phyloP scores from a whole-genome alignment of 2,113 vertebrate genomes.

The Trichechus manatus region DNA sequence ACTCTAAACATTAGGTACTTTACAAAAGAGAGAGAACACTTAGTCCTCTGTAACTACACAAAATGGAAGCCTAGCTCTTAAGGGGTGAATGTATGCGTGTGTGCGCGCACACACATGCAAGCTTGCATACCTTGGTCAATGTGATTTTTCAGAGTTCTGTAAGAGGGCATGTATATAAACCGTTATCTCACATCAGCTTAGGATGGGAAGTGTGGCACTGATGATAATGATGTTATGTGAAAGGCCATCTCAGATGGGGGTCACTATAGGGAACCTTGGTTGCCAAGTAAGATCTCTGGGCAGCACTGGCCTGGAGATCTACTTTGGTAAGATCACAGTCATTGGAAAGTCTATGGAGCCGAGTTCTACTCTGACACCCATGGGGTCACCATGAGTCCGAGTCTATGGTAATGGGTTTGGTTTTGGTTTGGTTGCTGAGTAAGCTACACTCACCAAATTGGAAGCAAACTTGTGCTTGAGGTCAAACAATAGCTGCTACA shows the following conservation, averaged over 20 bases:
- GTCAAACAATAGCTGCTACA: neutral
- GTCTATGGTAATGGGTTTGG: neutral
- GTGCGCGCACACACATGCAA: fast-evolving
- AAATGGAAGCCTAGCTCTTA: neutral
- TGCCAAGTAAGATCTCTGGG: neutral
- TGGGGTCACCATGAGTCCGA: neutral
- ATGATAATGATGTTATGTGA: neutral
- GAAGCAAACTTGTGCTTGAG: neutral
- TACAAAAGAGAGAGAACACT: neutral
- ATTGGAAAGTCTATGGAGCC: neutral
- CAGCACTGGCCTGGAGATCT: neutral
- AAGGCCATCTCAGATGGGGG: neutral
- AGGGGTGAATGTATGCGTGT: neutral
- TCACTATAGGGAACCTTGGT: neutral
- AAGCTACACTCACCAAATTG: neutral
- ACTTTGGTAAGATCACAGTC: neutral
- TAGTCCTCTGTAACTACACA: neutral
- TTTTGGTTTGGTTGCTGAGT: neutral
- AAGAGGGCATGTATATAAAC: neutral
- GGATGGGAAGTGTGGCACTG: neutral
- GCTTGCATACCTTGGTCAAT: neutral
- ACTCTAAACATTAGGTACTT: constrained; percentile 40
- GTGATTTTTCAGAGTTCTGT: neutral
- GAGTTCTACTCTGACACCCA: neutral
- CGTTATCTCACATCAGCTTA: neutral